Base-by-base conservation (phyloP, 2,888 invertebrate species). In the Zootermopsis nevadensis region DNA sequence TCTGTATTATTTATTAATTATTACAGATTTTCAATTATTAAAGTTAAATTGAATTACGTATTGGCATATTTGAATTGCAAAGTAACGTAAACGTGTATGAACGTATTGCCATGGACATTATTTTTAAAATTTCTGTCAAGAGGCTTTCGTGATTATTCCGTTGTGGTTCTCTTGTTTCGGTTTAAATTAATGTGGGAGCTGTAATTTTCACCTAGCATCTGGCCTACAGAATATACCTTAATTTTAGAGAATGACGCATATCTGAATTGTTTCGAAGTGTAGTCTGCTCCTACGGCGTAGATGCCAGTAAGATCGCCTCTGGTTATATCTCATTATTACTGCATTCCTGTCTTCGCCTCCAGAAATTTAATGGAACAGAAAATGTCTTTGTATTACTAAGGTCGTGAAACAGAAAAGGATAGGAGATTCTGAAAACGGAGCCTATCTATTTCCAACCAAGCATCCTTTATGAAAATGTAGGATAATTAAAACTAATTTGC, bases 401-500 rank as follows among this genome's bases (percentile, higher is more conserved):
- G 27, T 6, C 24, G 38, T n/a, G 24, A 74, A n/a, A 42, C 33
- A 74, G 24, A 74, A 38, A 33, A 24, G 72, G 24, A 31, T 4
- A 22, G 33, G 33, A 31, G 72, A 53, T 22, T 12, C 60, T 60
- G 60, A 60, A 33, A 74, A n/a, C n/a, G n/a, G 22, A 74, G 35
- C 8, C 38, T 24, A 10, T 38, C 24, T 74, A 38, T 33, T 74
- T 74, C 24, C 8, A 74, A 38, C n/a, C 22, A 38, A 42, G 22
- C 15, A 74, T 74, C n/a, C 74, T n/a, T 74, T n/a, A 38, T 33
- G 74, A 74, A 74, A 74, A 74, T 74, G 35, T 74, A 74, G 22
- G 38, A 74, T 74, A 74, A 74, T 74, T 74, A 74, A 74, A 74
- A 42, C 35, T 38, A 69, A 69, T 69, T 60, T 60, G 60, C 60